Evolutionary conservation across 2,888 invertebrate genomes (phyloP).

Genomic region (Epinotia brunnichana): DNA sequence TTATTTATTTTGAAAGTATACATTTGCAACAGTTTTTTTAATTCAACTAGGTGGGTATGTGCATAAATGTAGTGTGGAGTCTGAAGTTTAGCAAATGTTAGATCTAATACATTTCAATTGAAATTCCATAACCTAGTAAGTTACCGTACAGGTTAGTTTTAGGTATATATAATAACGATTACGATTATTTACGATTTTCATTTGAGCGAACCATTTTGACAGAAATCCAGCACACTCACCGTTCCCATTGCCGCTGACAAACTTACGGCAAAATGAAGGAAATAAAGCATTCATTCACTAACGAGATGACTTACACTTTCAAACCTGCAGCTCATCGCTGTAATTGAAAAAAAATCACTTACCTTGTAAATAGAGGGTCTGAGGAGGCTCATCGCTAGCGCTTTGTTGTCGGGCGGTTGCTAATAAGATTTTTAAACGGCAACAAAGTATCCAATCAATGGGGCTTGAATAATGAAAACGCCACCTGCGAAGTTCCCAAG

Average conservation of each 20-base stretch:
- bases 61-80: background rate
- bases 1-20: background rate
- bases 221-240: constrained; percentile 58
- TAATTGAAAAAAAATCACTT: constrained; percentile 84
- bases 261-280: constrained; percentile 59
- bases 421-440: constrained; percentile 84
- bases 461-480: constrained; percentile 82
- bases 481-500: constrained; percentile 80
- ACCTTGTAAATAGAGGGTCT: constrained; percentile 75
- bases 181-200: too few relatives aligned
- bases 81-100: background rate
- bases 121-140: too few relatives aligned
- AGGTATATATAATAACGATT: too few relatives aligned
- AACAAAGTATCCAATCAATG: constrained; percentile 84
- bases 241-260: constrained; percentile 65
- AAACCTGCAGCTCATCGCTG: constrained; percentile 75
- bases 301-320: constrained; percentile 81
- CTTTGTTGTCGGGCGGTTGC: constrained; percentile 78
- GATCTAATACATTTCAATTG: background rate
- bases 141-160: too few relatives aligned
- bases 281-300: constrained; percentile 73
- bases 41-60: background rate
- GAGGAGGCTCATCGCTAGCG: constrained; percentile 63
- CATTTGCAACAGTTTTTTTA: background rate
- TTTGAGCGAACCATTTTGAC: constrained; percentile 41